Evolutionary conservation across 2,888 invertebrate species (phyloP).

Genomic region (Cheilosia vulpina): DNA sequence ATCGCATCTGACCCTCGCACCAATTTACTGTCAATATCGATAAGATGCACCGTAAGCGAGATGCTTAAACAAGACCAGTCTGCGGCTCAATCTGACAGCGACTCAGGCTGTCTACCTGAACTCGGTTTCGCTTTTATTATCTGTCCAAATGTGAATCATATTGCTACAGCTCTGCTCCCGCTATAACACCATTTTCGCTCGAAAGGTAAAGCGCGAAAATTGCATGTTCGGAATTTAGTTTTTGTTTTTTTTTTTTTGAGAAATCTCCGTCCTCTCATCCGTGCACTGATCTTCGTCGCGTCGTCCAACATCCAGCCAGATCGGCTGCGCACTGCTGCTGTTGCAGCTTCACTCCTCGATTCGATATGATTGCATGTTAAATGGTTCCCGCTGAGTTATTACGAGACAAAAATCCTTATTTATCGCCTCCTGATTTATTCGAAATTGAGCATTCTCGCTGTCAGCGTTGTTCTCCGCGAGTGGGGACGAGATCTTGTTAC

Average conservation of each 20-base stretch:
- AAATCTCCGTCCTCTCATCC: conserved; percentile 41
- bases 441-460: conserved; percentile 79
- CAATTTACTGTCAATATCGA: conserved; percentile 59
- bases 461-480: conserved; percentile 55
- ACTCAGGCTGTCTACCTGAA: conserved; percentile 50
- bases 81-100: conserved; percentile 44
- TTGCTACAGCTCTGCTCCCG: conserved; percentile 42
- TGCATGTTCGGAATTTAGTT: conserved; percentile 47
- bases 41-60: conserved; percentile 43
- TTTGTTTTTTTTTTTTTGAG: conserved; percentile 7
- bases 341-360: conserved; percentile 82
- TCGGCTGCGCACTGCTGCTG: conserved; percentile 48
- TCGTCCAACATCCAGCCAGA: conserved; percentile 13
- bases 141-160: conserved; percentile 20
- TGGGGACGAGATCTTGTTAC: conserved; percentile 63
- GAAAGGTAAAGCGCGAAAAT: conserved; percentile 62
- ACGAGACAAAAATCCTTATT: conserved; percentile 84
- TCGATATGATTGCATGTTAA: conserved; percentile 83
- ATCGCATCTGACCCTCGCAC: conserved; percentile 21
- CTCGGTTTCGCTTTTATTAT: conserved; percentile 20
- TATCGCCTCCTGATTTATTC: conserved; percentile 84
- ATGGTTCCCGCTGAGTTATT: conserved; percentile 83
- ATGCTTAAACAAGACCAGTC: conserved; percentile 69
- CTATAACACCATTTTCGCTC: conserved; percentile 42
- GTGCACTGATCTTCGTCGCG: conserved; percentile 16